A percentile compares a stretch with the other conserved stretches of the same genome.
Evolutionary conservation across 2,113 vertebrate species (phyloP).

Genomic region (Vombatus ursinus): DNA sequence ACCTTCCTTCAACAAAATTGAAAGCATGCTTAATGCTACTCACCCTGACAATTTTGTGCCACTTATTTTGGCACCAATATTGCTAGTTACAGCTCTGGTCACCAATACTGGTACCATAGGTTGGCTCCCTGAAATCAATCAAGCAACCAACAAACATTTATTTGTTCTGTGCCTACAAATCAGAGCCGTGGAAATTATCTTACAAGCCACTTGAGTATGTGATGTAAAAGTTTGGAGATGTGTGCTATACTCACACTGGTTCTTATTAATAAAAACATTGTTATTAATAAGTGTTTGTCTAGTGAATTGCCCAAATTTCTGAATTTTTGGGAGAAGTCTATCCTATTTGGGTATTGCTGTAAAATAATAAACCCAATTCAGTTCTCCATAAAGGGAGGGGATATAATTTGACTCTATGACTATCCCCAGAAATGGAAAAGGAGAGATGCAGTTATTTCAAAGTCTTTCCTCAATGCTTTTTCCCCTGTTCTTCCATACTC

Average conservation of each 20-base stretch:
- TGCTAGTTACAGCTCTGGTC: background rate
- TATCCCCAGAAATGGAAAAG: background rate
- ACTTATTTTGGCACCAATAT: background rate
- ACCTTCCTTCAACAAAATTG: background rate
- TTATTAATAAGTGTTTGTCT: background rate
- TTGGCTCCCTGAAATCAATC: background rate
- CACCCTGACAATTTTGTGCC: background rate
- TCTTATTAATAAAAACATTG: background rate
- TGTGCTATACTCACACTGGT: background rate
- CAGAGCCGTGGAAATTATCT: background rate
- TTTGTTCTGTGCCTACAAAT: background rate
- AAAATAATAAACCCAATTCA: background rate
- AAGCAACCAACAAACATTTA: background rate
- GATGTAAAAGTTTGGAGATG: background rate
- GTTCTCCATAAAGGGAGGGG: background rate
- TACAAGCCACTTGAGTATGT: background rate
- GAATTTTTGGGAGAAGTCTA: background rate
- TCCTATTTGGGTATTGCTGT: too few relatives aligned
- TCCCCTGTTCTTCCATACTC: background rate
- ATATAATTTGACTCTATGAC: background rate
- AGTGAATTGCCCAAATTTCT: background rate
- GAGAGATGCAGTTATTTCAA: background rate
- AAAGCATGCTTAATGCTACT: background rate
- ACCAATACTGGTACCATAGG: background rate
- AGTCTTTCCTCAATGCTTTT: background rate